A percentile compares a stretch with the other conserved stretches of the same genome.
These are phyloP conservation scores for Xestia rhomboidea DNA, from an alignment of 2,888 invertebrate species.

Conservation along the genomic window DNA sequence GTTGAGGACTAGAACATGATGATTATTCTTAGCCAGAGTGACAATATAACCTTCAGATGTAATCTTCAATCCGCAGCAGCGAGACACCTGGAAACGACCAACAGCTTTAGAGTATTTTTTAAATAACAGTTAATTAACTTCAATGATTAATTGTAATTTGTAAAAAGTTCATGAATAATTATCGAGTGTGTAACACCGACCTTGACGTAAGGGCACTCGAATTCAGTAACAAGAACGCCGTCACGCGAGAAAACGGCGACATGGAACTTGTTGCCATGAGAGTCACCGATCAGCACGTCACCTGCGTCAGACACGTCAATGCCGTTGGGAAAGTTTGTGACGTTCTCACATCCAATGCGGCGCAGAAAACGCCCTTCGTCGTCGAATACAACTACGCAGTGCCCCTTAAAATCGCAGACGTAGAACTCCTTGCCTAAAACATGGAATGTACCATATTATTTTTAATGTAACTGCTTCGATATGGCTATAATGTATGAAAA, in stretches of 20 bases:
- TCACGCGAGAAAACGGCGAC: constrained; percentile 98
- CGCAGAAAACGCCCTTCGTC: constrained; percentile 97
- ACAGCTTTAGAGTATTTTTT: not conserved
- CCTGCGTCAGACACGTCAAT: constrained; percentile 99
- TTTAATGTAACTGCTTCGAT: not conserved
- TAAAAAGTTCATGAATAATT: not conserved
- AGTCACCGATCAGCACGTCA: constrained; percentile 98
- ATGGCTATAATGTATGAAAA: not conserved
- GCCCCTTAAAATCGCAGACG: constrained; percentile 99
- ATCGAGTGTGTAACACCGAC: constrained; percentile 84
- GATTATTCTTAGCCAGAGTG: constrained; percentile 99
- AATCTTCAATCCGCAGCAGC: constrained; percentile 99
- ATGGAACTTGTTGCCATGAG: constrained; percentile 99
- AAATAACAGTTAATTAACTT: not conserved
- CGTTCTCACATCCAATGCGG: constrained; percentile 98
- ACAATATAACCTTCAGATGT: constrained; percentile 99
- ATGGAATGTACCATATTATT: not conserved
- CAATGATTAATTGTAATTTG: not conserved
- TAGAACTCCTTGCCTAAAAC: constrained; percentile 96
- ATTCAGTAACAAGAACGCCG: constrained; percentile 96
- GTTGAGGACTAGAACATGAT: constrained; percentile 98
- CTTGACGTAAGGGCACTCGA: constrained; percentile 99
- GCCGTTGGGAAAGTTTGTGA: constrained; percentile 99
- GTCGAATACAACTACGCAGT: constrained; percentile 98
- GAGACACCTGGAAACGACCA: constrained; percentile 94